Conservation (phyloP, 1,140 invertebrate species). For the Drosophila chauvacae region DNA sequence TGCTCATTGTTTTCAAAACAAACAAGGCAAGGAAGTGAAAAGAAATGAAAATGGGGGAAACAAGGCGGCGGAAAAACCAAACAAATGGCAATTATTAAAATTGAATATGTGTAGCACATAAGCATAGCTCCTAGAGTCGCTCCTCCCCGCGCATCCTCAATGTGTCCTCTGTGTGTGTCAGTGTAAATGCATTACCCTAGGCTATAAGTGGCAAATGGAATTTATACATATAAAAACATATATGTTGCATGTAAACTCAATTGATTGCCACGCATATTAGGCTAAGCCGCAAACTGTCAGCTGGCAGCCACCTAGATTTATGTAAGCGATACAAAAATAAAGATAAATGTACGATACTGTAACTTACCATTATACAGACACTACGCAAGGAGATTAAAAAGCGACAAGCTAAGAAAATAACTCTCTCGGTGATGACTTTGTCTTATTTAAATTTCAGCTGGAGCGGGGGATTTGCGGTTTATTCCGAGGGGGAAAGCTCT, state of each 20-base stretch:
- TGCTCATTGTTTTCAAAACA: conserved; percentile 80
- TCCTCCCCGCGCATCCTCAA: conserved; percentile 7
- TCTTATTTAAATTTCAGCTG: conserved; percentile 69
- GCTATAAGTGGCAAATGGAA: conserved; percentile 23
- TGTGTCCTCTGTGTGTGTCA: conserved; percentile 40
- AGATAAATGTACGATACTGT: conserved; percentile 48
- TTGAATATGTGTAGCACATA: conserved; percentile 67
- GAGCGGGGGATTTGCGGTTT: conserved; percentile 30
- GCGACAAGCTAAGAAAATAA: conserved; percentile 41
- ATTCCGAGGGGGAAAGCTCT: background rate
- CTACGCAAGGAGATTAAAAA: conserved; percentile 68
- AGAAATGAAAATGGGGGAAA: conserved; percentile 22
- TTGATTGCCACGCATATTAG: conserved; percentile 50
- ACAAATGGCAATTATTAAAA: conserved; percentile 81
- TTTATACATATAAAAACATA: conserved; percentile 15
- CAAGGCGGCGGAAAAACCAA: conserved; percentile 50
- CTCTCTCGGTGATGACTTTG: conserved; percentile 38
- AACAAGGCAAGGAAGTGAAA: conserved; percentile 45
- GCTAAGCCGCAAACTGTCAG: conserved; percentile 45
- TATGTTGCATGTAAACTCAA: conserved; percentile 21
- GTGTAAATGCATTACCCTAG: conserved; percentile 47
- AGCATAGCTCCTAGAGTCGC: conserved; percentile 58
- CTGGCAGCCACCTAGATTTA: conserved; percentile 57
- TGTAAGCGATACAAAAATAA: conserved; percentile 43
- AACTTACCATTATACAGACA: conserved; percentile 51